Conservation (phyloP, 1,140 invertebrate species). For the Eriosoma lanigerum region DNA sequence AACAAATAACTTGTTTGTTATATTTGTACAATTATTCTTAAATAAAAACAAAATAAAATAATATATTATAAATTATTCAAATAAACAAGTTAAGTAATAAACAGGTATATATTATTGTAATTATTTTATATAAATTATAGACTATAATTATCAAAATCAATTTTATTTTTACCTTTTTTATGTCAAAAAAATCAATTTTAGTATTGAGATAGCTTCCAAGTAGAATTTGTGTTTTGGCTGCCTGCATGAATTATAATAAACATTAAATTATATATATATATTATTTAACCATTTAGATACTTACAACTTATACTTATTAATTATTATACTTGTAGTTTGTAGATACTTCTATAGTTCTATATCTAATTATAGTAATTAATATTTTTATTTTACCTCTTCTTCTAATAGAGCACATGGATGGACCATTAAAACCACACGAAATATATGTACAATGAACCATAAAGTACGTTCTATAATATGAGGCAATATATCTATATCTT, state of each 20-base stretch:
- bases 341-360: background rate
- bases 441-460: background rate
- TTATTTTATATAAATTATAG: too few relatives aligned
- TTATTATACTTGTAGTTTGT: too few relatives aligned
- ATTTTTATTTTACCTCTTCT: constrained; percentile 29
- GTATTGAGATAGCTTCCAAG: constrained; percentile 34
- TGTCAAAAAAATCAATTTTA: constrained; percentile 23
- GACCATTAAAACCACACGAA: constrained; percentile 28
- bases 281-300: background rate
- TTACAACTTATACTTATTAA: background rate
- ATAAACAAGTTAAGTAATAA: too few relatives aligned
- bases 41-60: too few relatives aligned
- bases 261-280: background rate
- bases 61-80: too few relatives aligned
- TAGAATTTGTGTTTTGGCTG: constrained; percentile 34
- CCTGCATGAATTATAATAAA: background rate
- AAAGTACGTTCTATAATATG: constrained; percentile 3
- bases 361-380: background rate
- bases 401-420: constrained; percentile 13
- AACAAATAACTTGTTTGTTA: too few relatives aligned
- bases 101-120: too few relatives aligned
- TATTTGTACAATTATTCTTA: too few relatives aligned
- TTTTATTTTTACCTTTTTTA: constrained; percentile 40
- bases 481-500: constrained; percentile 1
- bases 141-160: too few relatives aligned